Evolutionary conservation across 2,797 vertebrate genomes (phyloP).

Genomic region (Naso thynnoides): DNA sequence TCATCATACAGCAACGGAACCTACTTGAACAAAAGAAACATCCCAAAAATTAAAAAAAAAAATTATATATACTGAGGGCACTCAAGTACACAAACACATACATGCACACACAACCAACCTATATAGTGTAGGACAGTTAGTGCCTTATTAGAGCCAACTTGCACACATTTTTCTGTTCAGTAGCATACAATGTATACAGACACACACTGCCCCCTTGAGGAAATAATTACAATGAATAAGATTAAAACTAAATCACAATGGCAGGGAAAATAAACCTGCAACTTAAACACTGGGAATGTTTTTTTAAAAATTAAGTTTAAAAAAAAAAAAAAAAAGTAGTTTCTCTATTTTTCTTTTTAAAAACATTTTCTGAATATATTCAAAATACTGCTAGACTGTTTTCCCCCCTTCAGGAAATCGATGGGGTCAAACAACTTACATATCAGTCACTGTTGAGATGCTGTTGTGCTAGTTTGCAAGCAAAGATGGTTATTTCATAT

Average conservation of each 20-base stretch:
- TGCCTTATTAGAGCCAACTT: constrained; percentile 62
- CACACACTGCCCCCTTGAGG: constrained; percentile 50
- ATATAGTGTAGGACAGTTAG: constrained; percentile 56
- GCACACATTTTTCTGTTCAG: constrained; percentile 66
- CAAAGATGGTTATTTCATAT: constrained; percentile 69
- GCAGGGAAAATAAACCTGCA: constrained; percentile 67
- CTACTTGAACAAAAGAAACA: constrained; percentile 52
- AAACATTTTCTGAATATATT: constrained; percentile 74
- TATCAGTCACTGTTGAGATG: constrained; percentile 68
- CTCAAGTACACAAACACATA: constrained; percentile 58
- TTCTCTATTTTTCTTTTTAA: constrained; percentile 44
- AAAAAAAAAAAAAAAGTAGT: constrained; percentile 51
- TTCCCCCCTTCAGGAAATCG: constrained; percentile 58
- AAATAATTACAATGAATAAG: constrained; percentile 68
- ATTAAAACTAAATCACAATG: constrained; percentile 57
- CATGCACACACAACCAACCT: constrained; percentile 56
- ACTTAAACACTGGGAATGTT: constrained; percentile 82
- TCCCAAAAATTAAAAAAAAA: constrained; percentile 27
- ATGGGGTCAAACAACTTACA: constrained; percentile 49
- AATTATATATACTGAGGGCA: constrained; percentile 54
- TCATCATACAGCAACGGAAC: constrained; percentile 77
- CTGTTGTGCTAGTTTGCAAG: constrained; percentile 67
- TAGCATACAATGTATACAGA: constrained; percentile 71
- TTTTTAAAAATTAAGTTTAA: constrained; percentile 38
- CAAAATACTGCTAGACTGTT: constrained; percentile 79